These are phyloP conservation scores for Dolichotis patagonum DNA, from an alignment of 2,113 vertebrate species.

Conservation along the genomic window DNA sequence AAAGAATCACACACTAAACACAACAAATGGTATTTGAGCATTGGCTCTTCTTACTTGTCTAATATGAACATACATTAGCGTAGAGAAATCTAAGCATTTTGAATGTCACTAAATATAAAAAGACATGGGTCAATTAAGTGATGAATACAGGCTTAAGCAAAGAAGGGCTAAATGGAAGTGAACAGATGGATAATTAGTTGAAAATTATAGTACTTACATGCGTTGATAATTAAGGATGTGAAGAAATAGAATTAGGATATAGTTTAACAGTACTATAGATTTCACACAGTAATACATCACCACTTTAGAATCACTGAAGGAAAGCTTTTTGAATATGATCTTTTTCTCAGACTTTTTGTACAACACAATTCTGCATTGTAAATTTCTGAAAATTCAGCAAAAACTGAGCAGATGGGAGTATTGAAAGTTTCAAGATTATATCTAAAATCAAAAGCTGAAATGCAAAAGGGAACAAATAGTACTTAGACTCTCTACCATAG, in stretches of 20 bases:
- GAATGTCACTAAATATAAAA: background rate
- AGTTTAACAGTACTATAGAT: background rate
- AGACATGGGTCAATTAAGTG: background rate
- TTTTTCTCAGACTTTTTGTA: background rate
- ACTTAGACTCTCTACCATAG: background rate
- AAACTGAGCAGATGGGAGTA: background rate
- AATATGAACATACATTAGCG: background rate
- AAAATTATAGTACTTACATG: background rate
- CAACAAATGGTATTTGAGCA: background rate
- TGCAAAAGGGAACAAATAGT: background rate
- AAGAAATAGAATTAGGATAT: background rate
- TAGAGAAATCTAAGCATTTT: background rate
- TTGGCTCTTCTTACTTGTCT: background rate
- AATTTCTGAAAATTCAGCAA: constrained; percentile 55
- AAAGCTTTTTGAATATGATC: background rate
- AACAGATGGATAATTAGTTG: background rate
- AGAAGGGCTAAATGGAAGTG: background rate
- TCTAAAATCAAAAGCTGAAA: background rate
- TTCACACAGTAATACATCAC: background rate
- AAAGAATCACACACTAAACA: background rate
- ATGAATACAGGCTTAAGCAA: background rate
- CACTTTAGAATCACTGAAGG: constrained; percentile 34
- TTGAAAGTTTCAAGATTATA: constrained; percentile 22
- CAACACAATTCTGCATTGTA: background rate
- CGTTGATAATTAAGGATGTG: background rate